Base-by-base conservation (phyloP, 2,113 vertebrate genomes). In the Pollimyrus isidori region DNA sequence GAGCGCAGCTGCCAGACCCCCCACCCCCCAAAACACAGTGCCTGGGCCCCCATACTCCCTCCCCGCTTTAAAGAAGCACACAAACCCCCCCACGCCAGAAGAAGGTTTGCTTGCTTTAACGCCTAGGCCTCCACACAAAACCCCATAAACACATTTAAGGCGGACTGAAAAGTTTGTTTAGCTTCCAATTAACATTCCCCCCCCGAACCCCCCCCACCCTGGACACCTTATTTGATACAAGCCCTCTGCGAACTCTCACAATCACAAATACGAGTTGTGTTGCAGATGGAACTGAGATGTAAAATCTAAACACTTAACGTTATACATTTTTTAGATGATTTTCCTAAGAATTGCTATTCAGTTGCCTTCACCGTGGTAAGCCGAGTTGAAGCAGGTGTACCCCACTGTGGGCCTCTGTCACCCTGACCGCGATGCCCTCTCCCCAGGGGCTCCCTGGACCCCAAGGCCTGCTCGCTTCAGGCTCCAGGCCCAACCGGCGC, bases 1-100 rank as follows among this genome's bases (percentile, higher is more conserved):
- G 56, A 89, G 88, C 73, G 42, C 88, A 89, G 88, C 88, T 89
- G 88, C 88, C 23, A 48, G 48, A 48, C 7, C 7, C 65, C 26
- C n/a, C 30, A 30, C 88, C 39, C 58, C 10, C 26, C 87, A 45
- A 46, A 58, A 88, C 6, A 53, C 23, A 65, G 19, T 89, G 58
- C 62, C 88, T 76, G 53, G n/a, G 23, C 26, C 50, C 87, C 88
- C 80, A 85, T 42, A 3, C 35, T 2, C 49, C 23, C 26, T 52
- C 48, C 48, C 48, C 48, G 10, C 48, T 49, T 49, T 10, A 2
- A 49, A n/a, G n/a, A 10, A 49, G 48, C 48, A 49, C 48, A 49
- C 48, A 10, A 49, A 1, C 42, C 42, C 42, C 42, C 42, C 42
- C 42, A 3, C 42, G 0, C 26, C 17, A 53, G n/a, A 9, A 50